These are phyloP conservation scores for Acipenser transmontanus DNA, from an alignment of 2,797 vertebrate genomes.

Conservation along the genomic window DNA sequence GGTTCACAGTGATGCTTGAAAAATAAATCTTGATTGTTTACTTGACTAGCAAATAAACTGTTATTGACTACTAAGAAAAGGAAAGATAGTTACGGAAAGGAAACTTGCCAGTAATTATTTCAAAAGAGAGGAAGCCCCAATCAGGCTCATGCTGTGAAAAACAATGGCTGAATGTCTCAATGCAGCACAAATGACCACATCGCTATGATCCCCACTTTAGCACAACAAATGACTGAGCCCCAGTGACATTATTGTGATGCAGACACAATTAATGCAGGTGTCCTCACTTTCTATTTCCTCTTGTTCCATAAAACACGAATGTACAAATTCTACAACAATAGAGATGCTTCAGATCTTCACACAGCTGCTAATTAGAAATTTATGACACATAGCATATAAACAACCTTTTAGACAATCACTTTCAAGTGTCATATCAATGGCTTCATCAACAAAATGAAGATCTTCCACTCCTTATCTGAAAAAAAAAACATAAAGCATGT, in stretches of 20 bases:
- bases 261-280: conserved; percentile 8
- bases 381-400: not conserved
- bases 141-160: conserved; percentile 19
- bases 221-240: conserved; percentile 17
- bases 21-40: too few species aligned
- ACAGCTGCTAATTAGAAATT: not conserved
- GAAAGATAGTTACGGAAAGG: conserved; percentile 21
- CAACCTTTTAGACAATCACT: not conserved
- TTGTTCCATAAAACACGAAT: conserved; percentile 15
- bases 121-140: conserved; percentile 24
- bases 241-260: conserved; percentile 19
- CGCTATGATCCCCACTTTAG: conserved; percentile 16
- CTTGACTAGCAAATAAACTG: too few species aligned
- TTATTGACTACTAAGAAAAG: not conserved
- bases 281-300: conserved; percentile 19
- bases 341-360: not conserved
- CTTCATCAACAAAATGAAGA: not conserved
- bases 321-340: not conserved
- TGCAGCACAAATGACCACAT: conserved; percentile 17
- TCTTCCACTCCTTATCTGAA: not conserved
- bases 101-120: conserved; percentile 19
- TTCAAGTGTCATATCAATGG: conserved; percentile 2
- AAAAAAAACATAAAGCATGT: too few species aligned
- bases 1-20: too few species aligned
- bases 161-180: conserved; percentile 19